Evolutionary conservation across 2,113 vertebrate species (phyloP).

Genomic region (Anoplopoma fimbria): DNA sequence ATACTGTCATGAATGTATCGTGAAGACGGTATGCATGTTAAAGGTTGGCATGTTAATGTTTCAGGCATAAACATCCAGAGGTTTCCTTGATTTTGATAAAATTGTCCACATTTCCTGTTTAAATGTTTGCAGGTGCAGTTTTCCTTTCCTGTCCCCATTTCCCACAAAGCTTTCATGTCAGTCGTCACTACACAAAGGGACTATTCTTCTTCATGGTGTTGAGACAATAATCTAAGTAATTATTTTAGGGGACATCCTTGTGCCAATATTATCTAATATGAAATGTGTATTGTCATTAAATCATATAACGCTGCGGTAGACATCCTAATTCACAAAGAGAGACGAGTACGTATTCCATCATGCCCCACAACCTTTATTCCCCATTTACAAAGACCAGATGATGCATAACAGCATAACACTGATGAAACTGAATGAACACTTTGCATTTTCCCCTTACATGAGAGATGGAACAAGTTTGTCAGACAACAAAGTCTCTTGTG

Average conservation of each 20-base stretch:
- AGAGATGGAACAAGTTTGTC: background rate
- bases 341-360: conserved; percentile 24
- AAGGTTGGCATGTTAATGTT: background rate
- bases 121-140: background rate
- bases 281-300: background rate
- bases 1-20: background rate
- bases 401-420: conserved; percentile 29
- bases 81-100: background rate
- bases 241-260: background rate
- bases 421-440: conserved; percentile 23
- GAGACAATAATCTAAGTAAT: background rate
- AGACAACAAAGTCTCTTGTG: background rate
- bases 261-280: background rate
- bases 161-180: background rate
- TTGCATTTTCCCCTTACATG: conserved; percentile 5
- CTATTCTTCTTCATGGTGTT: background rate
- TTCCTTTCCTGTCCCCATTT: background rate
- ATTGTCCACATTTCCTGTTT: conserved; percentile 12
- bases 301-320: background rate
- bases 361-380: conserved; percentile 66
- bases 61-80: background rate
- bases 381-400: conserved; percentile 40
- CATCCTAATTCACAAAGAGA: background rate
- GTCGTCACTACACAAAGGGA: background rate
- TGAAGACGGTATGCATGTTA: background rate